phyloP scores from a whole-genome alignment of 2,888 invertebrate species.

The Drosophila meridionalis region DNA sequence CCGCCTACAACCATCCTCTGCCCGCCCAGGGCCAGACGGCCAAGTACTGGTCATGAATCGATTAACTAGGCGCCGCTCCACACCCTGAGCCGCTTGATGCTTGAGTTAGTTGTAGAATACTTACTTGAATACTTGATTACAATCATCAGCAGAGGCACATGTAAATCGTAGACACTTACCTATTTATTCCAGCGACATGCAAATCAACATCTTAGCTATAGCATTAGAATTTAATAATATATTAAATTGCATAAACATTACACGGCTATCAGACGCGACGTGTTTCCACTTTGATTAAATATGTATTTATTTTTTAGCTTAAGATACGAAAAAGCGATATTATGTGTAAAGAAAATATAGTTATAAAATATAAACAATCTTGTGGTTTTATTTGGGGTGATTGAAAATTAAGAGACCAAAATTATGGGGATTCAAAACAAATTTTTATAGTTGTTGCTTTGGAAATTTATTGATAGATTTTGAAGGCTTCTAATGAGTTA shows the following conservation, averaged over 20 bases:
- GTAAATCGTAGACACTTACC: slow-evolving; percentile 49
- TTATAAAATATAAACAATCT: slow-evolving; percentile 13
- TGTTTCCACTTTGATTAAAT: slow-evolving; percentile 27
- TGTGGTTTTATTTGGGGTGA: slow-evolving; percentile 6
- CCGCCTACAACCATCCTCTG: slow-evolving; percentile 83
- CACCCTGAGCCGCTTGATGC: not conserved
- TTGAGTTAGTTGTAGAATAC: slow-evolving; percentile 21
- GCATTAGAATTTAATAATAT: slow-evolving; percentile 45
- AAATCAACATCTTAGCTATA: slow-evolving; percentile 61
- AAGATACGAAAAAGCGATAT: slow-evolving; percentile 49
- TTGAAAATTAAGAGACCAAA: not conserved
- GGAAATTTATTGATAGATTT: too few relatives aligned
- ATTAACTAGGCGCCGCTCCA: not conserved
- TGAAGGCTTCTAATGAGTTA: too few relatives aligned
- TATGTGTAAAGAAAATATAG: slow-evolving; percentile 39
- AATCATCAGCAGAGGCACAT: slow-evolving; percentile 58
- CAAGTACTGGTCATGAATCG: slow-evolving; percentile 83
- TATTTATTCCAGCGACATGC: slow-evolving; percentile 42
- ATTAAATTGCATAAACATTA: slow-evolving; percentile 47
- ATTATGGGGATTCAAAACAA: not conserved
- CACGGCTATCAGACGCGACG: slow-evolving; percentile 62
- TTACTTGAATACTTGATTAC: slow-evolving; percentile 12
- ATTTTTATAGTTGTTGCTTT: too few relatives aligned
- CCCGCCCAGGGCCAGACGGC: slow-evolving; percentile 78
- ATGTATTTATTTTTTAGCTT: slow-evolving; percentile 36